Evolutionary conservation across 2,113 vertebrate species (phyloP).

Genomic region (Grammomys dolichurus): DNA sequence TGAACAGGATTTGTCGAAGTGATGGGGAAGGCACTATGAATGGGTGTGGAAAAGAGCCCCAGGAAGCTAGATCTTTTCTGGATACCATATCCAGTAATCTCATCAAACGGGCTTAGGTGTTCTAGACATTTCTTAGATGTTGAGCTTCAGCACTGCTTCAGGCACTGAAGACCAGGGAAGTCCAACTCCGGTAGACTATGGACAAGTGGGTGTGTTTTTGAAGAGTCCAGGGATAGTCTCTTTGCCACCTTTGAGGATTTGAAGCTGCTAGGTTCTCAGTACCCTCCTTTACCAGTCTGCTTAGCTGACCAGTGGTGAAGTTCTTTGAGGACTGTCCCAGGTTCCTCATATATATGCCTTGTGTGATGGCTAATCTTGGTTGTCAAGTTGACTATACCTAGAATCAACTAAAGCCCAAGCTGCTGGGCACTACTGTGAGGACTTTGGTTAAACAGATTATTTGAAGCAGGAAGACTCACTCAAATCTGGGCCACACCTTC

Average conservation of each 20-base stretch:
- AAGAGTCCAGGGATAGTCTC: not conserved
- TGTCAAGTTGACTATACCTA: not conserved
- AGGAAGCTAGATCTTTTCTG: not conserved
- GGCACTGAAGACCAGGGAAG: not conserved
- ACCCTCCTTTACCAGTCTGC: not conserved
- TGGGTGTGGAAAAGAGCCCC: not conserved
- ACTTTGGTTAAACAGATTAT: not conserved
- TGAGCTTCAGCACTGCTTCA: not conserved
- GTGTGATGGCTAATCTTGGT: not conserved
- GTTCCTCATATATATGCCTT: not conserved
- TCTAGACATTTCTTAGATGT: slow-evolving; percentile 31
- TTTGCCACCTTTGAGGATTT: not conserved
- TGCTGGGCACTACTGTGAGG: not conserved
- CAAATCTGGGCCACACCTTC: not conserved
- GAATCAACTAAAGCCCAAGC: not conserved
- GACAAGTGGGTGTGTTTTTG: not conserved
- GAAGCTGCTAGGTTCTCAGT: not conserved
- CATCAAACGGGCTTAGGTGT: not conserved
- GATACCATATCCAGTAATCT: not conserved
- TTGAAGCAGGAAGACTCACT: not conserved
- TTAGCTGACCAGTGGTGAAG: not conserved
- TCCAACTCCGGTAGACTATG: not conserved
- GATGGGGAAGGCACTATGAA: not conserved
- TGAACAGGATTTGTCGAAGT: not conserved
- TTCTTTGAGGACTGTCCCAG: not conserved